Evolutionary conservation across 1,140 invertebrate species (phyloP), one percentile per base, ranked within the genome.

Genomic region (Drosophila simulans): DNA sequence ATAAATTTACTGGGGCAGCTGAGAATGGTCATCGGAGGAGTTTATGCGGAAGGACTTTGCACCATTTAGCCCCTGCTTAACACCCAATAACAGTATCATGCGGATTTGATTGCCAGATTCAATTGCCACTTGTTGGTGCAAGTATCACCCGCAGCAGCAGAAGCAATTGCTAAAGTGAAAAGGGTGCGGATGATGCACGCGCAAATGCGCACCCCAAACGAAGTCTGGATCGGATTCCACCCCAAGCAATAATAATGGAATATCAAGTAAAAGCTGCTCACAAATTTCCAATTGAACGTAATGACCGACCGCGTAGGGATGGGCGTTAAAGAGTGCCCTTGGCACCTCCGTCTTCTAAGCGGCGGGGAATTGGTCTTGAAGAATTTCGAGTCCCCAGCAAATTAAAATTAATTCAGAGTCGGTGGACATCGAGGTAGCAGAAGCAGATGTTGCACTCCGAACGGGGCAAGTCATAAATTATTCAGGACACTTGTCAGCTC

Each of bases 401-500:
- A 75, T 69, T 70, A 62, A 79, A 88, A 76, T 79, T 83, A 86
- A 86, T 88, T 56, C 66, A 75, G 62, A 52, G 42, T 43, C 35
- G 15, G 40, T 56, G 63, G 66, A 48, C 63, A 31, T 8, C 64
- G 13, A 25, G 39, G 31, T 35, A 56, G 25, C 25, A 39, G 45
- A 31, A 46, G 43, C 79, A 88, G 84, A 64, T 82, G 70, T 60
- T 77, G 74, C 55, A 71, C 54, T 69, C 57, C 52, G 70, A 77
- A 70, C 54, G 40, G 74, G 72, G 49, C 70, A 63, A 68, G 85
- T 80, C 79, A 83, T 86, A 86, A 86, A 86, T 86, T 86, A 88
- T 88, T 83, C 83, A 88, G 46, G 66, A 79, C 84, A 80, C 75
- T 86, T 86, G 83, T 89, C 83, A 86, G 84, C 84, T 77, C 66